Evolutionary conservation across 2,797 vertebrate genomes (phyloP).

Genomic region (Streptopelia turtur): DNA sequence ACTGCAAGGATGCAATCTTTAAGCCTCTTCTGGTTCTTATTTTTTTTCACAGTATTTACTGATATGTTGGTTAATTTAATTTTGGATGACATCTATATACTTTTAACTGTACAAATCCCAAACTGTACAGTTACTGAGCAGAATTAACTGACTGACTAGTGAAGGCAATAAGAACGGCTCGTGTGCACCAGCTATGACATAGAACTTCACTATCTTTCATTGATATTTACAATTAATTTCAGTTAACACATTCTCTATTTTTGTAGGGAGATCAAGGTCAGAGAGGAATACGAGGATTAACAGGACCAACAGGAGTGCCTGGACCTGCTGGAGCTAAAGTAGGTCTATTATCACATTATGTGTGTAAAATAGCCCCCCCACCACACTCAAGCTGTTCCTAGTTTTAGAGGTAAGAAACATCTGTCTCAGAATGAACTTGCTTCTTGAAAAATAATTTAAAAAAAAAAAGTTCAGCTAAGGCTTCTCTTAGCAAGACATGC

Average conservation of each 20-base stretch:
- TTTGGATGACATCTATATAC: accelerated
- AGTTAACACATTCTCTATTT: neutral
- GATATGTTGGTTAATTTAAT: neutral
- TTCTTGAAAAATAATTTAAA: neutral
- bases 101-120: neutral
- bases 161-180: neutral
- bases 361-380: neutral
- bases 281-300: constrained; percentile 88
- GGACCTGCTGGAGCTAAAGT: constrained; percentile 91
- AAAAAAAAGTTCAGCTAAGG: neutral
- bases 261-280: constrained; percentile 89
- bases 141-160: neutral
- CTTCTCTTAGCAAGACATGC: neutral
- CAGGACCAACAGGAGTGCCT: constrained; percentile 84
- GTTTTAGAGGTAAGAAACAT: neutral
- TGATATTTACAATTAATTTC: neutral
- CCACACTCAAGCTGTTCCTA: neutral
- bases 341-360: neutral
- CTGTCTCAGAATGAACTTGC: neutral
- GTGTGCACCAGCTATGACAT: neutral
- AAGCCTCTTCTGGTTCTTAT: neutral
- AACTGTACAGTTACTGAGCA: neutral
- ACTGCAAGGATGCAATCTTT: neutral
- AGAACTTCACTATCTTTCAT: neutral
- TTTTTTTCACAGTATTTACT: neutral